Base-by-base conservation (phyloP, 2,797 vertebrate genomes). In the Austrolebias charrua region DNA sequence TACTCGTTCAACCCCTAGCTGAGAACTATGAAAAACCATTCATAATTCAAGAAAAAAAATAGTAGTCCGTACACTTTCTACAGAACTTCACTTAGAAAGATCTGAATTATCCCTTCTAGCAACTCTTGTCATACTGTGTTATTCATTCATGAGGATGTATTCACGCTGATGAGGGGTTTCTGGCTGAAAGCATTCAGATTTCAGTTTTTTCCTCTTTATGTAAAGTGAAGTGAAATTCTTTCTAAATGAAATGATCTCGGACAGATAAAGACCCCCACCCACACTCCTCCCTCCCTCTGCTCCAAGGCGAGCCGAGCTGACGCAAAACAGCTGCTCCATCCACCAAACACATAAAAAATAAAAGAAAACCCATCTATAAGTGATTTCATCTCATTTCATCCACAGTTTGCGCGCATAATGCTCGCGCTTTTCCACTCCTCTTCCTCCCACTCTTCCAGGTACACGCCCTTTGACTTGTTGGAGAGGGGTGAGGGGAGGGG, bases 381-480 rank as follows among this genome's bases (percentile, higher is more conserved):
- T 42, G 54, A 59, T 76, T 61, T 44, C 42, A 74, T 72, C 44
- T 49, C 61, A 56, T 78, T 78, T 69, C 50, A 35, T 60, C 73
- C 73, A 64, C 59, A 56, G 69, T 73, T 60, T 33, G 28, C 73
- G 28, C 38, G 63, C 53, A 4, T 56, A 47, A 6, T 48, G 54
- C 55, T 66, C 48, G 75, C 73, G 38, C 76, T 80, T 70, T 71
- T 80, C 70, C 63, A 78, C 73, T 63, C 4, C 62, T 65, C 76
- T 75, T 58, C 73, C 76, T 73, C 69, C 63, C 79, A 24, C 80
- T 86, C 82, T 86, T 77, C 84, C 88, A 92, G 89, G 92, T 91
- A 90, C 92, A 92, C 93, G 91, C 93, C 93, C 92, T 93, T 92
- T 92, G 88, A 90, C 88, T 92, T 91, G 90, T 90, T 82, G 90